These are phyloP conservation scores for Agrypnia vestita DNA, from an alignment of 1,140 invertebrate genomes.

Conservation along the genomic window DNA sequence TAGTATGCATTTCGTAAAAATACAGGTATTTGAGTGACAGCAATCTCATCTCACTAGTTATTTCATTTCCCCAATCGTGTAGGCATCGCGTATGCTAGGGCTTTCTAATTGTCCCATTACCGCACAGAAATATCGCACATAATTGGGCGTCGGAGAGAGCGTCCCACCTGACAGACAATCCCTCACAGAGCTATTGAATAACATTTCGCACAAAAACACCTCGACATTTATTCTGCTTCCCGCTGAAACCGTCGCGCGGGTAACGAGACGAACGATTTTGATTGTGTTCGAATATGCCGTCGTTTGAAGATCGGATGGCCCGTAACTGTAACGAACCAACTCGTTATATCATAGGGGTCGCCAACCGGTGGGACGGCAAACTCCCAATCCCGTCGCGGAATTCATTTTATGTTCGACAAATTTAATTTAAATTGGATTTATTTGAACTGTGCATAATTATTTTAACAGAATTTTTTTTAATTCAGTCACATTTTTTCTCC, in stretches of 20 bases:
- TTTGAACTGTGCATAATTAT: not conserved
- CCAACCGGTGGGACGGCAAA: not conserved
- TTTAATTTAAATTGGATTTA: slow-evolving; percentile 1
- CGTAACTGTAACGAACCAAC: slow-evolving; percentile 31
- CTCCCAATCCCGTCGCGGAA: no score
- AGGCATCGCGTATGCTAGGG: no score
- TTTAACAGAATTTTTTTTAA: slow-evolving; percentile 2
- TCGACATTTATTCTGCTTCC: not conserved
- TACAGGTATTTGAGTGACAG: no score
- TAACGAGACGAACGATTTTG: slow-evolving; percentile 32
- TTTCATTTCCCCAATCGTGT: no score
- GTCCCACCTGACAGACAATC: not conserved
- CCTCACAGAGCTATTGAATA: slow-evolving; percentile 32
- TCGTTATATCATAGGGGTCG: slow-evolving; percentile 15
- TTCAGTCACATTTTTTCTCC: no score
- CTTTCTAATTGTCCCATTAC: no score
- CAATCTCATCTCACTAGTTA: no score
- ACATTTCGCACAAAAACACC: slow-evolving; percentile 9
- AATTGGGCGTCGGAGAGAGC: not conserved
- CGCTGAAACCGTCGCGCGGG: not conserved
- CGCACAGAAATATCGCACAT: not conserved
- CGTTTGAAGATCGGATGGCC: slow-evolving; percentile 42
- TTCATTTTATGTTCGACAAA: no score
- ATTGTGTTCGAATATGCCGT: slow-evolving; percentile 36
- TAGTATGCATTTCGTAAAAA: no score